A percentile compares a stretch with the other conserved stretches of the same genome.
phyloP scores from a whole-genome alignment of 2,113 vertebrate species.

The Lasiurus cinereus region DNA sequence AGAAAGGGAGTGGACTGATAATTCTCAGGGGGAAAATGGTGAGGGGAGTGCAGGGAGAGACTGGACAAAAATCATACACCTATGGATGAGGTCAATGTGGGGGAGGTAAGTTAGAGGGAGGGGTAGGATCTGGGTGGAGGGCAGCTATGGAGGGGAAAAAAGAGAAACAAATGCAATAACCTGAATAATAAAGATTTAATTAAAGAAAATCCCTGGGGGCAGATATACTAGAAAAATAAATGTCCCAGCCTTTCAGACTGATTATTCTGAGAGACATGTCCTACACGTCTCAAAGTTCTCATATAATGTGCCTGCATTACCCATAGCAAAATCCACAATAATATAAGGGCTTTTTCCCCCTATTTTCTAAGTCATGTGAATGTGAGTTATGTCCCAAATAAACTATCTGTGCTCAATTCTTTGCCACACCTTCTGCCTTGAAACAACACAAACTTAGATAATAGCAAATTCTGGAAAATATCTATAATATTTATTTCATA shows the following conservation, averaged over 20 bases:
- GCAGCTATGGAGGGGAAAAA: too few relatives aligned
- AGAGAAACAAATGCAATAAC: too few relatives aligned
- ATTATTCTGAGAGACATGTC: not conserved
- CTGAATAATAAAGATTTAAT: too few relatives aligned
- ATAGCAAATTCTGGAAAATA: not conserved
- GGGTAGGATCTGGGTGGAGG: too few relatives aligned
- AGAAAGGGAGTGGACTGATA: too few relatives aligned
- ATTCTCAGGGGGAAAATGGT: too few relatives aligned
- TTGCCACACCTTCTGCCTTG: not conserved
- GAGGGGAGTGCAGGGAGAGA: too few relatives aligned
- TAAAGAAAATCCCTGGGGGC: accelerated
- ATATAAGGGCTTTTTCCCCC: accelerated
- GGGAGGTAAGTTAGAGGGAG: too few relatives aligned
- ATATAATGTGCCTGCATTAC: not conserved
- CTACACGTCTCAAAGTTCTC: not conserved
- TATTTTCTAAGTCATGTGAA: not conserved
- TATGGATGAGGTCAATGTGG: too few relatives aligned
- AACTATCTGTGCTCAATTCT: not conserved
- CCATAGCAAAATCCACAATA: not conserved
- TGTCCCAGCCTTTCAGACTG: not conserved
- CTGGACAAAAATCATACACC: too few relatives aligned
- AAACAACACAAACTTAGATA: not conserved
- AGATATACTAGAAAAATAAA: not conserved
- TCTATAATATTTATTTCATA: not conserved
- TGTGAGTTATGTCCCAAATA: not conserved